These are phyloP conservation scores for Apis mellifera DNA, from an alignment of 1,140 invertebrate genomes.

Conservation along the genomic window Amel_HAv3.1 CM009932.2:9915501-9916000, in stretches of 20 bases:
- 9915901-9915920: too few species aligned
- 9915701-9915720: neutral
- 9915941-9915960: neutral
- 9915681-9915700: neutral
- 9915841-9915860: too few species aligned
- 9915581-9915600: neutral
- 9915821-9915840: too few species aligned
- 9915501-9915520: conserved; percentile 14
- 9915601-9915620: conserved; percentile 1
- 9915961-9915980: neutral
- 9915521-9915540: neutral
- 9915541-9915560: neutral
- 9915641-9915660: neutral
- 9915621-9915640: conserved; percentile 6
- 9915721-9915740: too few species aligned
- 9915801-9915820: too few species aligned
- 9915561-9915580: conserved; percentile 16
- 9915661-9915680: neutral
- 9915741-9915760: neutral
- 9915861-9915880: too few species aligned
- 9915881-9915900: too few species aligned
- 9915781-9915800: too few species aligned
- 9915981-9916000: neutral
- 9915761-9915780: neutral
- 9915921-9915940: neutral